Conservation (phyloP, 1,140 invertebrate species). For the Octopus sinensis region DNA sequence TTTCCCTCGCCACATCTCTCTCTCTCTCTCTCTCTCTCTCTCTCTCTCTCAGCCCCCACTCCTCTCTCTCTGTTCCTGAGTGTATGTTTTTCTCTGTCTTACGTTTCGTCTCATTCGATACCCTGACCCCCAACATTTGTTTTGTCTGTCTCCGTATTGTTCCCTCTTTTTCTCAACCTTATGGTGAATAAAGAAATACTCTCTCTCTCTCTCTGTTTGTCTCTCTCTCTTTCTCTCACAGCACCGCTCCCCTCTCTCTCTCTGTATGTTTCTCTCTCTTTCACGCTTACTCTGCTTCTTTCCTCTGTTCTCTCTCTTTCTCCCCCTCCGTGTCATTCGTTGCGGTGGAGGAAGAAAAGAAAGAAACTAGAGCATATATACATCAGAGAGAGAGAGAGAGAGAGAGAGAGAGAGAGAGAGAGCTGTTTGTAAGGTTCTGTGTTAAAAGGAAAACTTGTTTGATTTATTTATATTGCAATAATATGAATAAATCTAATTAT, state of each 20-base stretch:
- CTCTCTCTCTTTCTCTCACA: conserved; percentile 17
- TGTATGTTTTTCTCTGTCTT: background rate
- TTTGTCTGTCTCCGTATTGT: background rate
- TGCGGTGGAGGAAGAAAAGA: too few relatives aligned
- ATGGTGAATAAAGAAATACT: background rate
- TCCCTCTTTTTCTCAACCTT: background rate
- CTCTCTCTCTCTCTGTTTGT: conserved; percentile 16
- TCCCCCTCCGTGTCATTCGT: background rate
- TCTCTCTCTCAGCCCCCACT: background rate
- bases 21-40: background rate
- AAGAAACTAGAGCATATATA: too few relatives aligned
- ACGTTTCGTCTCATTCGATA: accelerated
- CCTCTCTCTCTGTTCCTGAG: background rate
- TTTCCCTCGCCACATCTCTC: background rate
- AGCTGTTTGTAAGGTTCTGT: too few relatives aligned
- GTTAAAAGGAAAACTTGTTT: too few relatives aligned
- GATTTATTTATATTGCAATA: too few relatives aligned
- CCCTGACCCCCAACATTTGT: accelerated
- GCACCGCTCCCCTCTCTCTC: background rate
- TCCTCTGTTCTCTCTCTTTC: background rate
- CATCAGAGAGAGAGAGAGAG: too few relatives aligned
- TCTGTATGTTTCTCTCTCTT: conserved; percentile 17
- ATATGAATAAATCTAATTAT: too few relatives aligned
- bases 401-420: too few relatives aligned
- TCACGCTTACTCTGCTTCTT: conserved; percentile 3